These are phyloP conservation scores for Cottoperca gobio DNA, from an alignment of 2,797 vertebrate species.

Conservation along the genomic window DNA sequence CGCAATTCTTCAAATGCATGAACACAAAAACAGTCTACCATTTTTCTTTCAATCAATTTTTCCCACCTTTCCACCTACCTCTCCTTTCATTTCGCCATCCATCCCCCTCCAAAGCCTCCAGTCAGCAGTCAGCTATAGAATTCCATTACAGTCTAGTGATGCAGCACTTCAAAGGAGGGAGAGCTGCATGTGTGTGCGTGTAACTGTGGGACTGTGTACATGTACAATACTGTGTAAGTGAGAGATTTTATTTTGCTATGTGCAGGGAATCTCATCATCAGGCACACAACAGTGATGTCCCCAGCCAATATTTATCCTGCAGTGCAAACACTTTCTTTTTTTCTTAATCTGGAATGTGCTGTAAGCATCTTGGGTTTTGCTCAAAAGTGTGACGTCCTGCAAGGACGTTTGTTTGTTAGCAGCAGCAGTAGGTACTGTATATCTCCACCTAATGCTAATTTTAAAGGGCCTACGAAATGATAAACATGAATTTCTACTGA, in stretches of 20 bases:
- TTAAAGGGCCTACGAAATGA: too few species aligned
- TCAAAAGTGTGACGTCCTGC: constrained; percentile 30
- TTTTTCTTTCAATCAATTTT: constrained; percentile 62
- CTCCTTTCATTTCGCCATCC: constrained; percentile 64
- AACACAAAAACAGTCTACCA: constrained; percentile 54
- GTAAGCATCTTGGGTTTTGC: constrained; percentile 34
- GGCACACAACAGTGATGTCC: constrained; percentile 63
- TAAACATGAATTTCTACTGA: too few species aligned
- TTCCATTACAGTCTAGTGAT: constrained; percentile 81
- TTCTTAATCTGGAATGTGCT: constrained; percentile 44
- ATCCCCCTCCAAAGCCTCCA: constrained; percentile 71
- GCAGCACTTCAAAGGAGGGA: constrained; percentile 75
- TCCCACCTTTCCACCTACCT: constrained; percentile 51
- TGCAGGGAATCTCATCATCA: constrained; percentile 67
- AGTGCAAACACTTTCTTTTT: constrained; percentile 58
- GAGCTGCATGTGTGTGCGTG: constrained; percentile 45
- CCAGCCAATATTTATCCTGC: constrained; percentile 70
- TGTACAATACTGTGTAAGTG: constrained; percentile 40
- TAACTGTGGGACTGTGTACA: constrained; percentile 40
- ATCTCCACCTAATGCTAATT: too few species aligned
- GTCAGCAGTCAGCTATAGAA: constrained; percentile 80
- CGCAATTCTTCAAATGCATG: constrained; percentile 37
- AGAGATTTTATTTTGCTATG: constrained; percentile 42
- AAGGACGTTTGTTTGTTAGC: constrained; percentile 9
- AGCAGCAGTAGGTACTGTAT: too few species aligned